Conservation (phyloP, 2,113 vertebrate genomes). For the Phainopepla nitens region DNA sequence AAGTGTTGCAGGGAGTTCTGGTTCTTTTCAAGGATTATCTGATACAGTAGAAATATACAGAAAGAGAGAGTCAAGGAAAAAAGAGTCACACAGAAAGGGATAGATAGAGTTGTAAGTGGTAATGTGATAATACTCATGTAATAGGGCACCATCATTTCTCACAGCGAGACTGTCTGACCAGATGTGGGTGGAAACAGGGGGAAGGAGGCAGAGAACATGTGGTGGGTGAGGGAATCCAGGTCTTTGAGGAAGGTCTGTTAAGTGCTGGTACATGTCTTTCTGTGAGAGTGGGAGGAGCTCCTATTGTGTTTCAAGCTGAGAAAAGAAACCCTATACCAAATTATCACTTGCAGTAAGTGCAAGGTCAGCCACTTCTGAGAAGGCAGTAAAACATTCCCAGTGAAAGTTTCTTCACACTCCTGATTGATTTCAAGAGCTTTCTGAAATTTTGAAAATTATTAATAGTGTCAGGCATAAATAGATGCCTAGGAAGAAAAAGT, state of each 20-base stretch:
- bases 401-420: background rate
- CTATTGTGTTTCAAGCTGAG: background rate
- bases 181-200: background rate
- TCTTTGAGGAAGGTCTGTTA: background rate
- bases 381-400: background rate
- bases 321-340: background rate
- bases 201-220: background rate
- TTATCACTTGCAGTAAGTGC: background rate
- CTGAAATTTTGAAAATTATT: background rate
- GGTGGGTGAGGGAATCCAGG: background rate
- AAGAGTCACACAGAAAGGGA: background rate
- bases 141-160: background rate
- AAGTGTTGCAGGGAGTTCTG: background rate
- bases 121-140: background rate
- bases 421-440: background rate
- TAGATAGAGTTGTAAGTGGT: background rate
- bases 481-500: background rate
- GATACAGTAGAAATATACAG: background rate
- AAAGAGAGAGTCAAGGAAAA: background rate
- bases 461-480: background rate
- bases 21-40: background rate
- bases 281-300: background rate
- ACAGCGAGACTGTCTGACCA: background rate
- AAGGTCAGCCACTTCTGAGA: background rate
- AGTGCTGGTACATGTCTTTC: background rate